These are phyloP conservation scores for Poeciliopsis retropinna DNA, from an alignment of 2,113 vertebrate genomes.

Conservation along the genomic window DNA sequence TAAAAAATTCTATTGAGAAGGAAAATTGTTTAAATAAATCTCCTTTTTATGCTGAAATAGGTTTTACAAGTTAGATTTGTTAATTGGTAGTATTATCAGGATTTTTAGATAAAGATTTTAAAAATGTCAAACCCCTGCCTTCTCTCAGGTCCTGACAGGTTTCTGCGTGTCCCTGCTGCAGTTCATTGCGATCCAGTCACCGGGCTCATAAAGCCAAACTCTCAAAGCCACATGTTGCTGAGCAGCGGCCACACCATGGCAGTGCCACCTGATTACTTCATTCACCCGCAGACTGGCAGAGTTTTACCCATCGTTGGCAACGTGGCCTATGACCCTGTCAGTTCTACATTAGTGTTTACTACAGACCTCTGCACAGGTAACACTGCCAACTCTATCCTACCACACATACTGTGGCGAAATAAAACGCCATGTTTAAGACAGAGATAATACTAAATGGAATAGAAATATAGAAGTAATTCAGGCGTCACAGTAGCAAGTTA, in stretches of 20 bases:
- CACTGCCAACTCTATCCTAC: not conserved
- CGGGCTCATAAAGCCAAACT: constrained; percentile 78
- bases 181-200: constrained; percentile 76
- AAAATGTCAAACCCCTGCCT: constrained; percentile 12
- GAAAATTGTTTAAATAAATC: not conserved
- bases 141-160: constrained; percentile 72
- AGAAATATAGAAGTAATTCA: too few relatives aligned
- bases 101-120: not conserved
- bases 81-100: too few relatives aligned
- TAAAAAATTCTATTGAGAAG: not conserved
- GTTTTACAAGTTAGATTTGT: too few relatives aligned
- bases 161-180: constrained; percentile 48
- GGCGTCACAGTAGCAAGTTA: too few relatives aligned
- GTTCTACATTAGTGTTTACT: constrained; percentile 77
- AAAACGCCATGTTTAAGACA: not conserved
- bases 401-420: not conserved
- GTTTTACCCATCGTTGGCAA: constrained; percentile 85
- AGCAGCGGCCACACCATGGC: constrained; percentile 75
- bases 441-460: not conserved
- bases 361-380: constrained; percentile 77
- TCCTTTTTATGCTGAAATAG: too few relatives aligned
- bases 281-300: constrained; percentile 86
- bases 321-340: constrained; percentile 82
- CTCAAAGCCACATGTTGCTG: constrained; percentile 78
- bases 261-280: constrained; percentile 80